These are phyloP conservation scores for Limnephilus rhombicus DNA, from an alignment of 2,888 invertebrate species.

Conservation along the genomic window DNA sequence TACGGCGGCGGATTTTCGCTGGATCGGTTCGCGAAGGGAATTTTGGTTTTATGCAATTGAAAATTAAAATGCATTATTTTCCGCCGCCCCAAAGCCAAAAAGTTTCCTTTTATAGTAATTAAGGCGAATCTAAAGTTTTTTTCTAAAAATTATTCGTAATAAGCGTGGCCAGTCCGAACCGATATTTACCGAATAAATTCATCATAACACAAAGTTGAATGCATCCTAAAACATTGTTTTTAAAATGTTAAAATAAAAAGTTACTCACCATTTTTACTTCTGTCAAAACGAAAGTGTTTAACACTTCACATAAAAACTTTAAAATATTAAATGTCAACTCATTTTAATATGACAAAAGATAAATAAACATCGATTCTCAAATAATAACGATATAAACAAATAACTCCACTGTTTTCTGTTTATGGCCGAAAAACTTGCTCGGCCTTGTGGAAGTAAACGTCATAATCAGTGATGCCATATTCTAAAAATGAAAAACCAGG, in stretches of 20 bases:
- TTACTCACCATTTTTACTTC: background rate
- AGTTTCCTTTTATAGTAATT: too few species aligned
- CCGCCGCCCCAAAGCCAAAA: too few species aligned
- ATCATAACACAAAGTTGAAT: background rate
- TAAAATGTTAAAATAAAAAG: background rate
- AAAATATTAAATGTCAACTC: background rate
- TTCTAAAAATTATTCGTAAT: too few species aligned
- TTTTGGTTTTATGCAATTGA: too few species aligned
- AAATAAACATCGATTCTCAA: background rate
- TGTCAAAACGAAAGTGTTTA: background rate
- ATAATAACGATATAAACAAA: background rate
- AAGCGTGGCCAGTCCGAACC: too few species aligned
- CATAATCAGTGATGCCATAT: too few species aligned
- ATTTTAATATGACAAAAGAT: background rate
- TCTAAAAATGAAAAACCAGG: too few species aligned
- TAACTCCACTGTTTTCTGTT: background rate
- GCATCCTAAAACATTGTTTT: background rate
- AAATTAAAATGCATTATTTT: too few species aligned
- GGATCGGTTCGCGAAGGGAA: too few species aligned
- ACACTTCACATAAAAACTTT: background rate
- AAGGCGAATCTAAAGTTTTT: too few species aligned
- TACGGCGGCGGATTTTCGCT: too few species aligned
- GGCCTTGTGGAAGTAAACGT: constrained; percentile 29
- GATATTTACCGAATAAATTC: too few species aligned
- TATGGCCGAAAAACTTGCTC: background rate